These are phyloP conservation scores for Liparis tanakae DNA, from an alignment of 2,797 vertebrate species.

Conservation along the genomic window DNA sequence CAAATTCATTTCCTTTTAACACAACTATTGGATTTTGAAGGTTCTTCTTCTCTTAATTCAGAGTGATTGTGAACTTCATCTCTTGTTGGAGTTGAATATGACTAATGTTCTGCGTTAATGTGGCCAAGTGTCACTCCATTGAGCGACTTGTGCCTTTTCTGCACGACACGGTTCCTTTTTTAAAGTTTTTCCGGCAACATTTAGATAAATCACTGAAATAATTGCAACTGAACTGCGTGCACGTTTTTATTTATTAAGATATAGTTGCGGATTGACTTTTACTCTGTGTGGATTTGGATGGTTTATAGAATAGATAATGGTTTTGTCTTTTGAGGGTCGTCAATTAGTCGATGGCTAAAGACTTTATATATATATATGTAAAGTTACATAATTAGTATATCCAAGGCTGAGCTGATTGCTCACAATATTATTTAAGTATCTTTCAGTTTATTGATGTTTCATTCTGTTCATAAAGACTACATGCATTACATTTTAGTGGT, in stretches of 20 bases:
- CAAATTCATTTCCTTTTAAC: constrained; percentile 71
- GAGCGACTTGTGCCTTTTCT: constrained; percentile 49
- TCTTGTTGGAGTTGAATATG: constrained; percentile 87
- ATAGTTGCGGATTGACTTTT: background rate
- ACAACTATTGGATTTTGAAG: constrained; percentile 87
- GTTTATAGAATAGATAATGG: background rate
- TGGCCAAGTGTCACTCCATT: constrained; percentile 80
- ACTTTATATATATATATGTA: background rate
- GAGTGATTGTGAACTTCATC: constrained; percentile 85
- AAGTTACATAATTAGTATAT: background rate
- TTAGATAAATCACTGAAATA: constrained; percentile 22
- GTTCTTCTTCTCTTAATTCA: constrained; percentile 86
- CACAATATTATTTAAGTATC: background rate
- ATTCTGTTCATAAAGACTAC: background rate
- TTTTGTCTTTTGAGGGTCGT: constrained; percentile 6
- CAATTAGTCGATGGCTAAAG: constrained; percentile 3
- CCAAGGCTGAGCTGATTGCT: background rate
- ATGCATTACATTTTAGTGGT: background rate
- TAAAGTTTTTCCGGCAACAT: constrained; percentile 33
- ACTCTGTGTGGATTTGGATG: background rate
- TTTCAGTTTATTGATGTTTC: constrained; percentile 6
- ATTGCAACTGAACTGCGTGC: constrained; percentile 26
- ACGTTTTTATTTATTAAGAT: constrained; percentile 27
- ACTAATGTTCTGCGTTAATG: constrained; percentile 86
- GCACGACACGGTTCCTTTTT: constrained; percentile 25